phyloP scores from a whole-genome alignment of 2,888 invertebrate genomes.

The Calameuta idolon region DNA sequence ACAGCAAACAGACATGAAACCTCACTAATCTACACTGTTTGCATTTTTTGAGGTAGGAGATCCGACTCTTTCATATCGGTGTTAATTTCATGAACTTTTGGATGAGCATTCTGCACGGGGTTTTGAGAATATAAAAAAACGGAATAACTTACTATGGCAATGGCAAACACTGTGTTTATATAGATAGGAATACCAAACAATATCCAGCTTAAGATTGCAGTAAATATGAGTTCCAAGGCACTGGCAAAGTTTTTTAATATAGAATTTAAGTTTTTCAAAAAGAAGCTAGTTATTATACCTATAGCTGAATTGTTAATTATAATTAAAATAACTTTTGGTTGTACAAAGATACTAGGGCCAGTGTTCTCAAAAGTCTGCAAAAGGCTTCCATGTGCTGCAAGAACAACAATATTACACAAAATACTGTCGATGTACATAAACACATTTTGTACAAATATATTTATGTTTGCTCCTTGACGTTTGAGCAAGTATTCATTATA shows the following conservation, averaged over 20 bases:
- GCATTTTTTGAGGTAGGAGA: background rate
- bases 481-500: constrained; percentile 96
- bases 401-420: constrained; percentile 84
- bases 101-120: constrained; percentile 74
- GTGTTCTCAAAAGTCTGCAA: constrained; percentile 73
- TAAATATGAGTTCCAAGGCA: constrained; percentile 90
- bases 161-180: constrained; percentile 83
- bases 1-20: no score
- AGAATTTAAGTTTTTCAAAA: constrained; percentile 91
- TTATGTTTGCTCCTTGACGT: constrained; percentile 83
- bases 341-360: constrained; percentile 69
- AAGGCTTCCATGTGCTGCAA: constrained; percentile 77
- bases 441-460: constrained; percentile 93
- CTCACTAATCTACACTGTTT: background rate
- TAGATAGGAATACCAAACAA: constrained; percentile 89
- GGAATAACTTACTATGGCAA: constrained; percentile 84
- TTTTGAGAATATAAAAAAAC: constrained; percentile 90
- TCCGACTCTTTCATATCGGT: constrained; percentile 6
- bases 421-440: constrained; percentile 97
- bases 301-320: constrained; percentile 91
- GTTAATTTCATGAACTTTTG: constrained; percentile 23
- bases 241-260: constrained; percentile 96
- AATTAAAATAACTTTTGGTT: constrained; percentile 81
- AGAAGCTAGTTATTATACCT: constrained; percentile 94
- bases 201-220: constrained; percentile 88